Conservation (phyloP, 2,888 invertebrate genomes). For the Cartodere bifasciata region DNA sequence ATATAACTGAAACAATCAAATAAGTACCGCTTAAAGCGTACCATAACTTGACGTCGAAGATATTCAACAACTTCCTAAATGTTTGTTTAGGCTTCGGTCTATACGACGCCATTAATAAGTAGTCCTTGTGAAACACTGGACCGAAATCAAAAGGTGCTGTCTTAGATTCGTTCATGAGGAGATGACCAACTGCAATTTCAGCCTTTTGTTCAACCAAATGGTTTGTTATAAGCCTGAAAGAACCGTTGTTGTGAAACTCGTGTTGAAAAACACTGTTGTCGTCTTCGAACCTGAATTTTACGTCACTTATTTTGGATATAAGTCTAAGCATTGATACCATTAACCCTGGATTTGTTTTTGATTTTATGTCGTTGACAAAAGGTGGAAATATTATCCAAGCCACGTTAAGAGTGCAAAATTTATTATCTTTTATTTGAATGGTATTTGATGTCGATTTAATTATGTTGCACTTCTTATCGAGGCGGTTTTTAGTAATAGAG, state of each 20-base stretch:
- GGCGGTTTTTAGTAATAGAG: too few relatives aligned
- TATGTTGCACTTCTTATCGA: too few relatives aligned
- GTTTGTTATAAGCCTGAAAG: conserved; percentile 7
- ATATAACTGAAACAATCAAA: too few relatives aligned
- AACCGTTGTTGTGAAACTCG: conserved; percentile 12
- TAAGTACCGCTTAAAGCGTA: too few relatives aligned
- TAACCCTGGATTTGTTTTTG: conserved; percentile 10
- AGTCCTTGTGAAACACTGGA: conserved; percentile 15
- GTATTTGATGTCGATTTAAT: too few relatives aligned
- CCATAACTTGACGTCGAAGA: conserved; percentile 15
- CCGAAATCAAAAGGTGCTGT: conserved; percentile 15
- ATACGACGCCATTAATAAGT: conserved; percentile 8
- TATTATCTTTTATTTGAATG: too few relatives aligned
- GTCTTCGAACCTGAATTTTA: conserved; percentile 6
- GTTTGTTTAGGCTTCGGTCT: conserved; percentile 12
- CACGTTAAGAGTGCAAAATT: not conserved
- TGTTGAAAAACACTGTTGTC: conserved; percentile 9
- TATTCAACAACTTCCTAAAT: conserved; percentile 14
- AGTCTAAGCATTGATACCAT: conserved; percentile 10
- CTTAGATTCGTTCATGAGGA: conserved; percentile 16
- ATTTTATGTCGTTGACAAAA: conserved; percentile 8
- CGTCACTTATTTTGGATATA: conserved; percentile 1
- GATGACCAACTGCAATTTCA: conserved; percentile 16
- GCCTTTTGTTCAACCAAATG: conserved; percentile 5
- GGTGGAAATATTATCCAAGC: conserved; percentile 1